phyloP scores from a whole-genome alignment of 2,113 vertebrate genomes.

The Corythaeola cristata region DNA sequence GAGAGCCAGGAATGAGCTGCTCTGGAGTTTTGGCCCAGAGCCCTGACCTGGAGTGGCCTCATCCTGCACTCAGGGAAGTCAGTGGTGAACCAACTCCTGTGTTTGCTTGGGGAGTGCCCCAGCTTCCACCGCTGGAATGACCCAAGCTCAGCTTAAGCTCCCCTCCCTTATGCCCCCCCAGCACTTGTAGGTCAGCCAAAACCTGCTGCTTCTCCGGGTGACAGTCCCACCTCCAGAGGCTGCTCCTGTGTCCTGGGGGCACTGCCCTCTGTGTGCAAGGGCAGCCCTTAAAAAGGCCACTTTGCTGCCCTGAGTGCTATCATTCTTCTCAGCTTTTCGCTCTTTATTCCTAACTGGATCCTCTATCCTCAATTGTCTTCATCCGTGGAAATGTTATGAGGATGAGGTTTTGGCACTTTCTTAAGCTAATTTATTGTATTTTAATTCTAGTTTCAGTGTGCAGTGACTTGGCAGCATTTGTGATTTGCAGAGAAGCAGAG shows the following conservation, averaged over 20 bases:
- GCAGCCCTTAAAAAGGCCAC: neutral
- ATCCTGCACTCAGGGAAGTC: neutral
- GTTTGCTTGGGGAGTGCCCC: neutral
- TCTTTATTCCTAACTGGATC: neutral
- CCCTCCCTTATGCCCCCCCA: no score
- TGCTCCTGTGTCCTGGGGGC: neutral
- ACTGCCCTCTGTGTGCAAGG: accelerated
- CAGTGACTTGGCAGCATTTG: neutral
- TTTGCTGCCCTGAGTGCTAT: neutral
- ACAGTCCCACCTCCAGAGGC: no score
- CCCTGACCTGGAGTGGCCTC: neutral
- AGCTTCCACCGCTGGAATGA: neutral
- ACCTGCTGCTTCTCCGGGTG: neutral
- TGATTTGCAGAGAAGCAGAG: neutral
- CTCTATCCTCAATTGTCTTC: neutral
- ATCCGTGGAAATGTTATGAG: neutral
- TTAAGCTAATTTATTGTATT: neutral
- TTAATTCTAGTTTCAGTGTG: constrained; percentile 6
- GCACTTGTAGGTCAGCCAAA: neutral
- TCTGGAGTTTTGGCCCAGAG: neutral
- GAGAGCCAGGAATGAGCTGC: neutral
- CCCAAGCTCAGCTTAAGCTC: neutral
- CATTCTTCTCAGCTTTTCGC: neutral
- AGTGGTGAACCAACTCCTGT: accelerated
- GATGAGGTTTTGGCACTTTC: neutral